Conservation (phyloP, 1,140 invertebrate species). For the Oscheius sp. region DNA sequence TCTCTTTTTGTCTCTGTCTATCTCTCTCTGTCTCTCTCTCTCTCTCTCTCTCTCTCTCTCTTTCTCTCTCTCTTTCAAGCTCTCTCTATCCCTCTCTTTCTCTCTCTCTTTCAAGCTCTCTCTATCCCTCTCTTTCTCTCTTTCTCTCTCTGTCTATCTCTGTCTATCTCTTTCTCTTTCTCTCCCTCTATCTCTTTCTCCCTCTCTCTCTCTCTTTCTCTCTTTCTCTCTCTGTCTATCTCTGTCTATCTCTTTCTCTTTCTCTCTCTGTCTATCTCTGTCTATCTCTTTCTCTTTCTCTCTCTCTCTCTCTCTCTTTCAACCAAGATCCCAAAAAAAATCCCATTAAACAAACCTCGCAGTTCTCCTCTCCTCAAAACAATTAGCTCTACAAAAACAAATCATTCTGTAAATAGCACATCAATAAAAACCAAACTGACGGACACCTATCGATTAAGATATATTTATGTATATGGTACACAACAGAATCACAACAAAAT, state of each 20-base stretch:
- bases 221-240: neutral
- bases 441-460: too few relatives aligned
- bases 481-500: neutral
- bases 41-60: too few relatives aligned
- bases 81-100: too few relatives aligned
- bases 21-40: too few relatives aligned
- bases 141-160: too few relatives aligned
- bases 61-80: too few relatives aligned
- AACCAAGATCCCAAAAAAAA: neutral
- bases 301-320: neutral
- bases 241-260: neutral
- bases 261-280: neutral
- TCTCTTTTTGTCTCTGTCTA: too few relatives aligned
- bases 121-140: too few relatives aligned
- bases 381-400: neutral
- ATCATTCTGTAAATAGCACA: neutral
- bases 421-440: neutral
- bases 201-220: neutral
- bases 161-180: neutral
- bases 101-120: too few relatives aligned
- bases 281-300: neutral
- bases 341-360: neutral
- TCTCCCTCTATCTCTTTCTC: neutral
- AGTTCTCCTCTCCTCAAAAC: neutral
- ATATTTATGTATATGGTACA: neutral